These are phyloP conservation scores for Tragelaphus buxtoni DNA, from an alignment of 2,113 vertebrate species.

Conservation along the genomic window DNA sequence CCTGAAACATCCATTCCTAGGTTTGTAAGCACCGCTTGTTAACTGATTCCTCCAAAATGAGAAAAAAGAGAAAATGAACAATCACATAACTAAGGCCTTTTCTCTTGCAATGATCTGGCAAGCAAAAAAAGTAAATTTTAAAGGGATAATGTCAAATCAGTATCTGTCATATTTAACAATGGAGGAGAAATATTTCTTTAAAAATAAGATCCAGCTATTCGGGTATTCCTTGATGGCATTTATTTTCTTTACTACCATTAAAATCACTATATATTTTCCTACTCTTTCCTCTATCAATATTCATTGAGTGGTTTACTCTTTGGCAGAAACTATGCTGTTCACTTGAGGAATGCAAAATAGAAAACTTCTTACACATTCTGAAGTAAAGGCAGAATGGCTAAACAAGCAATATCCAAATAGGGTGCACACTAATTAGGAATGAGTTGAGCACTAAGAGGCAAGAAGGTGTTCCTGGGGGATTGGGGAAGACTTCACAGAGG, in stretches of 20 bases:
- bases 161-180: neutral
- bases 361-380: neutral
- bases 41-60: neutral
- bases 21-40: neutral
- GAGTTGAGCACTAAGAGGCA: neutral
- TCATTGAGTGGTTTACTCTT: constrained; percentile 2
- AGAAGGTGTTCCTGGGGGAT: neutral
- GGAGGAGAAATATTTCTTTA: neutral
- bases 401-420: neutral
- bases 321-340: neutral
- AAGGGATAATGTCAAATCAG: neutral
- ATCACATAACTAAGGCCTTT: neutral
- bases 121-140: neutral
- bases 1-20: neutral
- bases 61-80: neutral
- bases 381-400: neutral
- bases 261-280: neutral
- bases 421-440: neutral
- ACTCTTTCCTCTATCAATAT: neutral
- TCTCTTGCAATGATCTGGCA: neutral
- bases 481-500: neutral
- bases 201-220: neutral
- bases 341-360: neutral
- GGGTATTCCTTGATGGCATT: neutral
- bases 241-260: neutral